Evolutionary conservation across 2,888 invertebrate species (phyloP).

Genomic region (Vannuccia rotundouncinata): DNA sequence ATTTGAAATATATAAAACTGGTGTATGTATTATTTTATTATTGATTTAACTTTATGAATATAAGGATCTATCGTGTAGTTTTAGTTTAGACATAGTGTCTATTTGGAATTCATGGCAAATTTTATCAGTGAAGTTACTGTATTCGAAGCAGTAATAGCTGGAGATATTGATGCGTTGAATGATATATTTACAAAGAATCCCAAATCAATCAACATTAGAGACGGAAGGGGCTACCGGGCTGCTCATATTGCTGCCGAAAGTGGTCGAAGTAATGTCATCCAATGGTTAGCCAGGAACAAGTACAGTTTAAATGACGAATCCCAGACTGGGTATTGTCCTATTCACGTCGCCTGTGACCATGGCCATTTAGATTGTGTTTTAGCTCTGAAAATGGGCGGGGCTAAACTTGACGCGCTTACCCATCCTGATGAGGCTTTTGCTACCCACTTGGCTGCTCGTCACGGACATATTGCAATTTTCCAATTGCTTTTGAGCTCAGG

Average conservation of each 20-base stretch:
- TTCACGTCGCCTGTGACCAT: conserved; percentile 24
- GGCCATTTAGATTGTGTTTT: conserved; percentile 20
- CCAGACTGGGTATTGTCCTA: background rate
- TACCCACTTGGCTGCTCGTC: background rate
- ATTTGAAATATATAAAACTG: too few relatives aligned
- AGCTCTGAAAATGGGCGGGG: conserved; percentile 28
- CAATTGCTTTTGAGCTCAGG: background rate
- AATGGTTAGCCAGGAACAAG: conserved; percentile 10
- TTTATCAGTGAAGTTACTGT: conserved; percentile 7
- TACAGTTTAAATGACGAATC: background rate
- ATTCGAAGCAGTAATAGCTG: conserved; percentile 8
- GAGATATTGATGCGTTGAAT: background rate
- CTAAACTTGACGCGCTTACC: background rate
- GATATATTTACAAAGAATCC: background rate
- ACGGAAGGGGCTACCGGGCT: conserved; percentile 2
- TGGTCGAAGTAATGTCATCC: conserved; percentile 12
- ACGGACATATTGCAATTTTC: background rate
- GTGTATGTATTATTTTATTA: too few relatives aligned
- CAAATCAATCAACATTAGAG: background rate
- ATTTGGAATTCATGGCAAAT: too few relatives aligned
- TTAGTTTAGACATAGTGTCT: too few relatives aligned
- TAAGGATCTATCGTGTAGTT: too few relatives aligned
- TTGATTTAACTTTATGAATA: too few relatives aligned
- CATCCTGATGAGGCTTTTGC: conserved; percentile 4
- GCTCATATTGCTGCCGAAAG: conserved; percentile 10